Conservation (phyloP, 2,888 invertebrate species). For the Agriopis leucophaearia region DNA sequence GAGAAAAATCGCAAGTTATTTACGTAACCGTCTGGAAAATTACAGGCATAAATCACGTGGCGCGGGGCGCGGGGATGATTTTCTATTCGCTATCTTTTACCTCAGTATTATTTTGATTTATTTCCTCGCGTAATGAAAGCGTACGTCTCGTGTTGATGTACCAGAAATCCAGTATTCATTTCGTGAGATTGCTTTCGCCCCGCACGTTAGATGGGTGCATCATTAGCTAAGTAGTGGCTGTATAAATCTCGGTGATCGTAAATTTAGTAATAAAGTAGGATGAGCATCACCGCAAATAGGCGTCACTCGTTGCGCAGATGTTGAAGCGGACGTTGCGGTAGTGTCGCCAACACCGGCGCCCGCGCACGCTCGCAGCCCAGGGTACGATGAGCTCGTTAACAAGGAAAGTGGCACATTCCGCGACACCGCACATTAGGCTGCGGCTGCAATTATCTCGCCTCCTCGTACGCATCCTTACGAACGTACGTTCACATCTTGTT, state of each 20-base stretch:
- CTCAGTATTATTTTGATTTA: slow-evolving; percentile 85
- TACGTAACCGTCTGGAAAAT: slow-evolving; percentile 84
- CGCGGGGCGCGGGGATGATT: slow-evolving; percentile 73
- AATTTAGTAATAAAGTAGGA: slow-evolving; percentile 69
- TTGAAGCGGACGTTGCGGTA: slow-evolving; percentile 70
- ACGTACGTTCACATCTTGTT: slow-evolving; percentile 47
- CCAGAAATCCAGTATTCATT: slow-evolving; percentile 74
- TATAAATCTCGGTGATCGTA: slow-evolving; percentile 63
- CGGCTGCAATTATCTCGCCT: slow-evolving; percentile 69
- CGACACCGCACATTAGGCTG: slow-evolving; percentile 76
- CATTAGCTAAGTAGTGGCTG: slow-evolving; percentile 65
- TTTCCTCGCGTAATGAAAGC: slow-evolving; percentile 82
- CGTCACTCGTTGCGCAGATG: slow-evolving; percentile 69
- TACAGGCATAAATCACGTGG: slow-evolving; percentile 81
- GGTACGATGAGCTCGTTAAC: slow-evolving; percentile 74
- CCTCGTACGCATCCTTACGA: slow-evolving; percentile 44
- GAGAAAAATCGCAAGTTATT: slow-evolving; percentile 84
- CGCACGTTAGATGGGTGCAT: slow-evolving; percentile 56
- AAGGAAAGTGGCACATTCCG: slow-evolving; percentile 74
- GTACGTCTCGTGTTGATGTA: slow-evolving; percentile 80
- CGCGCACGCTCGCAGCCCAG: slow-evolving; percentile 24
- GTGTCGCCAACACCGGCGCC: slow-evolving; percentile 15
- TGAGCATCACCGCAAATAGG: slow-evolving; percentile 75
- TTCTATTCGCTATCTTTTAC: slow-evolving; percentile 85
- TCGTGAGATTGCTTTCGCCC: slow-evolving; percentile 60